phyloP scores from a whole-genome alignment of 2,888 invertebrate species.

The Apoderus coryli region DNA sequence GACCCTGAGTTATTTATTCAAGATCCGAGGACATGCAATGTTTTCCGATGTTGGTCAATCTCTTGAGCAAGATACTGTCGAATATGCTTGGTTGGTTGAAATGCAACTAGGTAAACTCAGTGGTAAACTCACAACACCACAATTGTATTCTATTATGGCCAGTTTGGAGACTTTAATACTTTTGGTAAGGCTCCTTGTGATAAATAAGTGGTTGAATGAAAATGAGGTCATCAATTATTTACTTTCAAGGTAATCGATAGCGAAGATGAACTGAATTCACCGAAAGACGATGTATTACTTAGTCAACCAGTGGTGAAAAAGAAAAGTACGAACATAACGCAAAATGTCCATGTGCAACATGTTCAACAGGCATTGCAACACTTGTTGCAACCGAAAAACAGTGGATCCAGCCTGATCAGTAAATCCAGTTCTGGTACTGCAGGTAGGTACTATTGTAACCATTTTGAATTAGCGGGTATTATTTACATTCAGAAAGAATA shows the following conservation, averaged over 20 bases:
- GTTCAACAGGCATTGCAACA: conserved; percentile 22
- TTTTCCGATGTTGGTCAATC: conserved; percentile 86
- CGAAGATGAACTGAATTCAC: conserved; percentile 80
- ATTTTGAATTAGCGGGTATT: too few relatives aligned
- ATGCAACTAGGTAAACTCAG: conserved; percentile 85
- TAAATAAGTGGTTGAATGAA: too few relatives aligned
- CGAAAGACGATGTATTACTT: conserved; percentile 51
- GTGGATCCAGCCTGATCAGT: conserved; percentile 17
- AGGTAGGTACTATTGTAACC: too few relatives aligned
- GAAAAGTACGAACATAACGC: conserved; percentile 22
- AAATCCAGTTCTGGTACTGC: conserved; percentile 13
- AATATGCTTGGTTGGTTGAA: conserved; percentile 96
- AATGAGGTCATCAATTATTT: too few relatives aligned
- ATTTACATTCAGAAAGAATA: too few relatives aligned
- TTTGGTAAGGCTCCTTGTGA: too few relatives aligned
- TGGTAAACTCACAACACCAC: conserved; percentile 80
- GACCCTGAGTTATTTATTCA: too few relatives aligned
- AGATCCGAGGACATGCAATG: conserved; percentile 88
- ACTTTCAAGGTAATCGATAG: conserved; percentile 75
- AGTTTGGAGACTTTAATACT: conserved; percentile 80
- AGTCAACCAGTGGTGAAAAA: conserved; percentile 42
- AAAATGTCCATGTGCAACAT: conserved; percentile 25
- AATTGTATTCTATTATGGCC: conserved; percentile 73
- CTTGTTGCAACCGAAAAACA: conserved; percentile 24
- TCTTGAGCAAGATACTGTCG: conserved; percentile 86